These are phyloP conservation scores for Plectrocnemia conspersa DNA, from an alignment of 1,140 invertebrate genomes.

Conservation along the genomic window DNA sequence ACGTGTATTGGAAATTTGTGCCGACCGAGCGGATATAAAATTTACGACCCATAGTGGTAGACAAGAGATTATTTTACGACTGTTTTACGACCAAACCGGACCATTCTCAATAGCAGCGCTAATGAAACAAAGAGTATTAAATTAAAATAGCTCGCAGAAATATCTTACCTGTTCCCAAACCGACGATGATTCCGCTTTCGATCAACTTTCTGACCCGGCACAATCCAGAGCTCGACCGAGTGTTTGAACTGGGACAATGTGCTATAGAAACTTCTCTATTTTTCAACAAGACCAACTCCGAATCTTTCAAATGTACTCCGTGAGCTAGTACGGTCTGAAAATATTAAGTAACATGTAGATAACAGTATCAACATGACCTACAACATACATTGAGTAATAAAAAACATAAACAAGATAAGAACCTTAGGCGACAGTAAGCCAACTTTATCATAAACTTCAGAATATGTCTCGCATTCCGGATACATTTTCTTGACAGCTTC, in stretches of 20 bases:
- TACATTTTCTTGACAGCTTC: slow-evolving; percentile 58
- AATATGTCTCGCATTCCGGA: slow-evolving; percentile 58
- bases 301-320: slow-evolving; percentile 67
- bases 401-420: neutral
- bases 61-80: neutral
- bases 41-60: neutral
- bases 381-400: neutral
- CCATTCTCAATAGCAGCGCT: neutral
- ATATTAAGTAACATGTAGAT: neutral
- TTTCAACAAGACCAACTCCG: slow-evolving; percentile 66
- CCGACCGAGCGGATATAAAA: neutral
- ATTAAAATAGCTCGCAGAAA: neutral
- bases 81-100: neutral
- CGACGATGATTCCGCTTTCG: slow-evolving; percentile 64
- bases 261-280: slow-evolving; percentile 61
- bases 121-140: neutral
- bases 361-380: neutral
- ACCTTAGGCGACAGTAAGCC: slow-evolving; percentile 71
- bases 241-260: slow-evolving; percentile 87
- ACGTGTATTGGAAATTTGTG: no score
- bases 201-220: slow-evolving; percentile 69
- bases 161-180: slow-evolving; percentile 74
- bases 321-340: slow-evolving; percentile 68
- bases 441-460: slow-evolving; percentile 70
- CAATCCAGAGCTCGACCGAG: slow-evolving; percentile 73